Evolutionary conservation across 2,888 invertebrate genomes (phyloP).

Genomic region (Idaea dimidiata): DNA sequence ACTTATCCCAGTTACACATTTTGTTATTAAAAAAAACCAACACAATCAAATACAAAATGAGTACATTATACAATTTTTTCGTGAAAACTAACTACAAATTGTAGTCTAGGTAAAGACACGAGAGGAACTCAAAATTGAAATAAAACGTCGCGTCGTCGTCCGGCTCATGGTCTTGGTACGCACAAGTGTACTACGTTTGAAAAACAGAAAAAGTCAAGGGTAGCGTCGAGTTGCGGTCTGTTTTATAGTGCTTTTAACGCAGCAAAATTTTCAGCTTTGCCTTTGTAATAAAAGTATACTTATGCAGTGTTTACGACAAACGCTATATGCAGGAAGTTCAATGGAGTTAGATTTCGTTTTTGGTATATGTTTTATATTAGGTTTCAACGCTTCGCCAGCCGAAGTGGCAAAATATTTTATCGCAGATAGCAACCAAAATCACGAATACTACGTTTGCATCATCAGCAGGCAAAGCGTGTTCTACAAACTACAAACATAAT

Average conservation of each 20-base stretch:
- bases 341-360: constrained; percentile 21
- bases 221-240: constrained; percentile 24
- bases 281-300: constrained; percentile 2
- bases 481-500: too few species aligned
- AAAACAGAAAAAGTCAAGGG: constrained; percentile 38
- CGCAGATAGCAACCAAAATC: too few species aligned
- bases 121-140: constrained; percentile 19
- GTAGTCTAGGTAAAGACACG: constrained; percentile 10
- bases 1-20: too few species aligned
- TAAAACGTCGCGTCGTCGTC: constrained; percentile 18
- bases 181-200: constrained; percentile 36
- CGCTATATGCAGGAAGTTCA: constrained; percentile 13
- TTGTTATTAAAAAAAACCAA: too few species aligned
- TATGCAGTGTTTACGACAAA: not conserved
- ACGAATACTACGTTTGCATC: too few species aligned
- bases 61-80: too few species aligned
- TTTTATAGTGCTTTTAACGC: constrained; percentile 11
- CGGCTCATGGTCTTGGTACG: constrained; percentile 23
- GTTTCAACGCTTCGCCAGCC: too few species aligned
- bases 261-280: constrained; percentile 26
- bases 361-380: not conserved
- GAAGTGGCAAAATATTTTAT: too few species aligned
- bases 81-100: not conserved
- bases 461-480: too few species aligned
- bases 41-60: too few species aligned